Evolutionary conservation across 2,113 vertebrate species (phyloP), one percentile per base, ranked within the genome.

Genomic region (Tragulus kanchil): DNA sequence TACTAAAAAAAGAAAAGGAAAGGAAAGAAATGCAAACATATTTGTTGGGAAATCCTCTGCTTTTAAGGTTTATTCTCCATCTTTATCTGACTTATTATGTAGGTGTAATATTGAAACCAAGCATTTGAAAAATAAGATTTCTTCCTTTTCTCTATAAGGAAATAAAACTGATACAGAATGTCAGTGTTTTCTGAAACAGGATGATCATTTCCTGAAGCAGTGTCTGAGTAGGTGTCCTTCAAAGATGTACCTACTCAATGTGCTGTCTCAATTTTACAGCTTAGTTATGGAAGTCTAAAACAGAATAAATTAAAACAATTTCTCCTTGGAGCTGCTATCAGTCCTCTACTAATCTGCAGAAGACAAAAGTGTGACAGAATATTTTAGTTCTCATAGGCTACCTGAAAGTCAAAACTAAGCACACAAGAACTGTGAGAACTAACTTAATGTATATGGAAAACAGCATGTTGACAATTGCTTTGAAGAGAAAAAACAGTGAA

Each of bases 131-230:
- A 69, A 81, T 8, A 77, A 50, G 1, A 85, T 93, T 69, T 91
- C 58, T 91, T 9, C 9, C 13, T 67, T 89, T 96, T 50, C 12
- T 1, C 23, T 73, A 25, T 48, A 92, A 6, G 59, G 42, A 93
- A 81, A 64, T 50, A n/a, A 86, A 77, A 65, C 25, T 64, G 8
- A 73, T 85, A 92, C 54, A 16, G 13, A 77, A 45, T 52, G 19
- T 25, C 13, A 23, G 0, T 61, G 54, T 89, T 94, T 93, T 73
- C 16, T 62, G 12, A 56, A 94, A 54, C 2, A 4, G 3, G 31
- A 61, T 89, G 81, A 62, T 93, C 3, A 45, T 67, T 94, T 98
- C 56, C 36, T 95, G 5, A 91, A 90, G n/a, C 85, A 89, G 89
- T 73, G 23, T 87, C 14, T 91, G 26, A 78, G 11, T 75, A 61